Evolutionary conservation across 1,140 invertebrate genomes (phyloP).

Genomic region (Dreissena rostriformis): DNA sequence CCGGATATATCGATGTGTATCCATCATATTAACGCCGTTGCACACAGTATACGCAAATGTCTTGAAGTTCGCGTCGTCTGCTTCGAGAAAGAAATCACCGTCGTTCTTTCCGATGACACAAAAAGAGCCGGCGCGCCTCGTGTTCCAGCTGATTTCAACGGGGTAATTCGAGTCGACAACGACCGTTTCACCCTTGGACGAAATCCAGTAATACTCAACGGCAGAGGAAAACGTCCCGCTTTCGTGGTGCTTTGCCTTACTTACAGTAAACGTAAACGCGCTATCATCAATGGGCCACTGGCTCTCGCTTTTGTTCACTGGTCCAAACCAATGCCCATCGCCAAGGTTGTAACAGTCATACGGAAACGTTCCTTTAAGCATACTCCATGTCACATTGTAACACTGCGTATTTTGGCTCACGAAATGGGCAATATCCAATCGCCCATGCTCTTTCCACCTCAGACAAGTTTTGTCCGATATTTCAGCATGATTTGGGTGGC

Average conservation of each 20-base stretch:
- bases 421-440: conserved; percentile 67
- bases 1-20: conserved; percentile 65
- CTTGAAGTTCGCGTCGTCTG: background rate
- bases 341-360: conserved; percentile 76
- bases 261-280: conserved; percentile 61
- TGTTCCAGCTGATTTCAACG: conserved; percentile 73
- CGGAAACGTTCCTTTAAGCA: conserved; percentile 56
- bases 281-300: conserved; percentile 63
- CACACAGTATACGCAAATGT: conserved; percentile 74
- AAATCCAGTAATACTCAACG: conserved; percentile 78
- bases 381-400: conserved; percentile 75
- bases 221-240: conserved; percentile 68
- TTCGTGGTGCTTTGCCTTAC: conserved; percentile 57
- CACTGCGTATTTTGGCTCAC: conserved; percentile 60
- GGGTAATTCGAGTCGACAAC: conserved; percentile 72
- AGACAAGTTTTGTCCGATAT: conserved; percentile 67
- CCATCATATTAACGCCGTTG: conserved; percentile 63
- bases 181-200: conserved; percentile 74
- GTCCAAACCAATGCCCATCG: conserved; percentile 70
- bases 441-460: conserved; percentile 71
- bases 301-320: conserved; percentile 62
- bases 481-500: conserved; percentile 60
- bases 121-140: conserved; percentile 41
- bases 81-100: conserved; percentile 62
- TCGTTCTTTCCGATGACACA: conserved; percentile 68